phyloP scores from a whole-genome alignment of 2,888 invertebrate genomes.

The Drosophila mimetica region DNA sequence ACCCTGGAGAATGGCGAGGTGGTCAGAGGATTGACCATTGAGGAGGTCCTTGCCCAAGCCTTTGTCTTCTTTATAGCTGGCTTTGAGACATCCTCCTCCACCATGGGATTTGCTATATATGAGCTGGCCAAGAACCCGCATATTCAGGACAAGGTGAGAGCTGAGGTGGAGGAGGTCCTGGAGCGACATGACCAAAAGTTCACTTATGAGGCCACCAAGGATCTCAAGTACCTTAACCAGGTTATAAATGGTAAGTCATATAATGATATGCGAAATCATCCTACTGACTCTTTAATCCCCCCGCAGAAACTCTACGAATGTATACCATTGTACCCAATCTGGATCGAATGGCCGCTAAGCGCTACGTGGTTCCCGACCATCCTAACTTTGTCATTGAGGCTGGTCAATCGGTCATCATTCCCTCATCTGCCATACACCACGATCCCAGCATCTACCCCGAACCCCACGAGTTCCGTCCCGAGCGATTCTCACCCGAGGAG shows the following conservation, averaged over 20 bases:
- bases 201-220: constrained; percentile 66
- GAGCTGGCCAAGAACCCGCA: constrained; percentile 67
- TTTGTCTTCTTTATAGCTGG: constrained; percentile 84
- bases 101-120: constrained; percentile 85
- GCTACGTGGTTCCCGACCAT: constrained; percentile 84
- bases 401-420: constrained; percentile 57
- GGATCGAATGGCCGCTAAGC: constrained; percentile 85
- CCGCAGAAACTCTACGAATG: constrained; percentile 85
- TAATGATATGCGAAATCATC: rapidly evolving
- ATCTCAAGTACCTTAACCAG: constrained; percentile 20
- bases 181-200: constrained; percentile 53
- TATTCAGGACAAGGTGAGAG: constrained; percentile 59
- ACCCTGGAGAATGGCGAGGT: constrained; percentile 59
- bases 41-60: constrained; percentile 82
- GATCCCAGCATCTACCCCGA: constrained; percentile 85
- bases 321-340: constrained; percentile 85
- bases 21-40: constrained; percentile 68
- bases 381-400: constrained; percentile 85
- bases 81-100: constrained; percentile 88
- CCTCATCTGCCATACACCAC: constrained; percentile 85
- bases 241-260: constrained; percentile 29
- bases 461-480: constrained; percentile 87
- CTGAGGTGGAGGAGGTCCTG: constrained; percentile 57
- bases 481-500: constrained; percentile 86
- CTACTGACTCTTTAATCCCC: not conserved